Evolutionary conservation across 37 sponge, comb jelly and placozoan species (phyloP).

Genomic region (Cliona cf. orientalis): DNA sequence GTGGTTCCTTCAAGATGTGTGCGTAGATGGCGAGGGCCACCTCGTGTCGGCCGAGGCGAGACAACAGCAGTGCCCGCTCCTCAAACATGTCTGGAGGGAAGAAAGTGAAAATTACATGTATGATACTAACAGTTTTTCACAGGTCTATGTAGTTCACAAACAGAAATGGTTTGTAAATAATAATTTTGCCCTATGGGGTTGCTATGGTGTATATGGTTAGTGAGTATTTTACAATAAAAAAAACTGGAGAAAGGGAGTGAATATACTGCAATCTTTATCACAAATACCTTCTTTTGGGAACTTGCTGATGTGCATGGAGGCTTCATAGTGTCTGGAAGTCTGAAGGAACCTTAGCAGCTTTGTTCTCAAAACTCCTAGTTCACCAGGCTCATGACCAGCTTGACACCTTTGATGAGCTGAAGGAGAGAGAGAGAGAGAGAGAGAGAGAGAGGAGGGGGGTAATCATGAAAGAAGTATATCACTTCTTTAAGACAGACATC

Average conservation of each 20-base stretch:
- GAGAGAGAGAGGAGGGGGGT: neutral
- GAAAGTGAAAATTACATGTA: neutral
- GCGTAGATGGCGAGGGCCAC: constrained; percentile 89
- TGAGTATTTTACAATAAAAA: no score
- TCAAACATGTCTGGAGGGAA: constrained; percentile 69
- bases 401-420: constrained; percentile 17
- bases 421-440: neutral
- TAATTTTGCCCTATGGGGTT: no score
- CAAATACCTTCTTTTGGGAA: constrained; percentile 77
- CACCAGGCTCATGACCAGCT: constrained; percentile 85
- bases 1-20: constrained; percentile 75
- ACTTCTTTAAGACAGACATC: neutral
- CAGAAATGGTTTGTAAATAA: neutral
- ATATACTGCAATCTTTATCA: neutral
- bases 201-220: no score
- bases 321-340: constrained; percentile 68
- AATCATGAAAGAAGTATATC: neutral
- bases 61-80: constrained; percentile 86
- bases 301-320: constrained; percentile 62
- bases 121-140: neutral
- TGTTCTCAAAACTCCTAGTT: constrained; percentile 57
- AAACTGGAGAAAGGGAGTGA: no score
- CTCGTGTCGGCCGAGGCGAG: constrained; percentile 81
- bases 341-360: constrained; percentile 78
- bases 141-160: neutral